These are phyloP conservation scores for Crypturellus tataupa DNA, from an alignment of 2,797 vertebrate genomes.

Conservation along the genomic window DNA sequence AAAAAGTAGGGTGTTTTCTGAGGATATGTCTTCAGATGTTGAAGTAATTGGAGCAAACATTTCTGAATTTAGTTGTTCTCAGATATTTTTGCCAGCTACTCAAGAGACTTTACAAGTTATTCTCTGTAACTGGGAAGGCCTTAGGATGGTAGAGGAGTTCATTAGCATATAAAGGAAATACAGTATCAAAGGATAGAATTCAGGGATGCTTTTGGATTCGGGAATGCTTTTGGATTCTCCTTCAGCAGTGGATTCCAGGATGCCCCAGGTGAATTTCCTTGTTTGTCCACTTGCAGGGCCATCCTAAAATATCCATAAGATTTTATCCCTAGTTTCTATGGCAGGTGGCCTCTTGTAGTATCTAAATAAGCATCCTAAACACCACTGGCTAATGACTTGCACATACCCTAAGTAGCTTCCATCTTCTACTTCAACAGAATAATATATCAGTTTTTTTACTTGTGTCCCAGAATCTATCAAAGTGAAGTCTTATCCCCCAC, in stretches of 20 bases:
- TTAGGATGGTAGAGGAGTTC: not conserved
- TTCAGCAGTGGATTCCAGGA: not conserved
- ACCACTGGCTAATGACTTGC: not conserved
- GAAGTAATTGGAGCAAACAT: not conserved
- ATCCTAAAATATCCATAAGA: not conserved
- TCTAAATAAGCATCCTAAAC: not conserved
- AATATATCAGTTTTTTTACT: not conserved
- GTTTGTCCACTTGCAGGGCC: not conserved
- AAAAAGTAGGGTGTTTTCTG: not conserved
- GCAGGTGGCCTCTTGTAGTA: not conserved
- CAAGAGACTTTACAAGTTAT: not conserved
- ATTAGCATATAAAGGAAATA: not conserved
- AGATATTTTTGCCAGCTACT: not conserved
- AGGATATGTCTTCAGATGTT: not conserved
- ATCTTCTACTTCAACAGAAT: not conserved
- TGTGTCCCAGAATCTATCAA: not conserved
- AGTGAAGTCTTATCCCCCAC: not conserved
- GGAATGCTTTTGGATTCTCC: not conserved
- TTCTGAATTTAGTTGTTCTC: slow-evolving; percentile 2
- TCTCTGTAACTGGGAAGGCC: not conserved
- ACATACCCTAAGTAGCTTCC: not conserved
- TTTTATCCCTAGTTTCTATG: not conserved
- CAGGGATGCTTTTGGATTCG: not conserved
- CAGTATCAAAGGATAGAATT: not conserved
- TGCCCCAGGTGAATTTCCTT: not conserved